Base-by-base conservation (phyloP, 30 jellyfish, hydroid and myxozoan genomes). In the Rhopilema esculentum region DNA sequence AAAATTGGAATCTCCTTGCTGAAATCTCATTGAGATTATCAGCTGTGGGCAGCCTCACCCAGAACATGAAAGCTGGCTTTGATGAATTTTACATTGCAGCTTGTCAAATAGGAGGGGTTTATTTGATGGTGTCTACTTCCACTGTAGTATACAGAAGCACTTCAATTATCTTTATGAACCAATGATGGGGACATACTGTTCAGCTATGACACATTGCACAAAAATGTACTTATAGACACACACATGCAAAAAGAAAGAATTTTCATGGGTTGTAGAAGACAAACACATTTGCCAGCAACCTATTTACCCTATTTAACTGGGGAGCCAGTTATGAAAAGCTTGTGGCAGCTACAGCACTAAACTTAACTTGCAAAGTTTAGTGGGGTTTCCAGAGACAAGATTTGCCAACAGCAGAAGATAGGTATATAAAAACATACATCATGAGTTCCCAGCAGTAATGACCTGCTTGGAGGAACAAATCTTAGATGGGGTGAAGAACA, bases 251-350 rank as follows among this genome's bases (percentile, higher is more conserved):
- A 49, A 48, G n/a, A 53, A 76, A 49, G 69, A 31, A 73, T 53
- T 76, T 76, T 49, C 57, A 49, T 49, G 87, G 87, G 21, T 76
- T 53, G 75, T 76, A 50, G 75, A 76, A 48, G 75, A 27, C 80
- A 50, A 49, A 76, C 75, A 76, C n/a, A 28, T 76, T 22, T 76
- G 79, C 23, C 75, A 53, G 75, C 87, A 76, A 28, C 53, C 51
- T 53, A n/a, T 51, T 76, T 53, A 48, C 73, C 87, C 75, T 49
- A 33, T 76, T 76, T 23, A 76, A 76, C 75, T 76, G 83, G 77
- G 87, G 51, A 49, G 75, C 87, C 87, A 76, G 50, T 22, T 76
- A 76, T 76, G 87, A 76, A 53, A 76, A 76, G 87, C 87, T 76
- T 50, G 75, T 76, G n/a, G n/a, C n/a, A n/a, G n/a, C n/a, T n/a